Percentiles rank a stretch among this genome's conserved stretches.
Conservation (phyloP, 2,888 invertebrate species). For the Oscheius onirici region DNA sequence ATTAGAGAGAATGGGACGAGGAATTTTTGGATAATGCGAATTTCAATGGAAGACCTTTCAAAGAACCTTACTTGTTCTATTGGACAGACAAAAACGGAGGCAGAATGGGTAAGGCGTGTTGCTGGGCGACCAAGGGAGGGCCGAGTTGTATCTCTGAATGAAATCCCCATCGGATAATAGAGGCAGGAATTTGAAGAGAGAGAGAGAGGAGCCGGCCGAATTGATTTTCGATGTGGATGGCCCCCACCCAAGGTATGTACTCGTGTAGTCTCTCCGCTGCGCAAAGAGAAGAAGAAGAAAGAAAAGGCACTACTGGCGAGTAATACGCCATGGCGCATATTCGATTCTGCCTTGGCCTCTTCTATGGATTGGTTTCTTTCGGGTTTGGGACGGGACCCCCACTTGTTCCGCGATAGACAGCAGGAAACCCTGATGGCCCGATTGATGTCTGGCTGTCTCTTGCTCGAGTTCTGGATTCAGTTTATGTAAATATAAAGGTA, state of each 20-base stretch:
- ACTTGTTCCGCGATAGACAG: too few relatives aligned
- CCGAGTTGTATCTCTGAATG: conserved; percentile 13
- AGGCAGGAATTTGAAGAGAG: conserved; percentile 19
- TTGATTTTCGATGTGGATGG: conserved; percentile 31
- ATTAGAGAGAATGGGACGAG: conserved; percentile 25
- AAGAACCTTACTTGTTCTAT: background rate
- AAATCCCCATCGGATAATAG: conserved; percentile 15
- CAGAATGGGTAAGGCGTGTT: conserved; percentile 17
- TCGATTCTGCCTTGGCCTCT: conserved; percentile 11
- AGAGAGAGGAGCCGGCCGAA: background rate
- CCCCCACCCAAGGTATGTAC: conserved; percentile 4
- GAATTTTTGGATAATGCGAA: background rate
- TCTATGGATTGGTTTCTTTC: conserved; percentile 22
- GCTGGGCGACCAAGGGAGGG: conserved; percentile 1
- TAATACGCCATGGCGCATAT: conserved; percentile 16
- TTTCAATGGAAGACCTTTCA: background rate
- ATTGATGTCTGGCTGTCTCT: too few relatives aligned
- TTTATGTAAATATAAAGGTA: too few relatives aligned
- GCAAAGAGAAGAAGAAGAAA: background rate
- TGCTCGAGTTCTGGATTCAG: too few relatives aligned
- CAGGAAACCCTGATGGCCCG: too few relatives aligned
- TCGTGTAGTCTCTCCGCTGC: conserved; percentile 14
- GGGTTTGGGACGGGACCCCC: too few relatives aligned
- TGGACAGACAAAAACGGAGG: conserved; percentile 17
- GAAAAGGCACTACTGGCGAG: background rate